Percentiles rank a stretch among this genome's conserved stretches.
These are phyloP conservation scores for Plotosus lineatus DNA, from an alignment of 2,113 vertebrate species.

Conservation along the genomic window DNA sequence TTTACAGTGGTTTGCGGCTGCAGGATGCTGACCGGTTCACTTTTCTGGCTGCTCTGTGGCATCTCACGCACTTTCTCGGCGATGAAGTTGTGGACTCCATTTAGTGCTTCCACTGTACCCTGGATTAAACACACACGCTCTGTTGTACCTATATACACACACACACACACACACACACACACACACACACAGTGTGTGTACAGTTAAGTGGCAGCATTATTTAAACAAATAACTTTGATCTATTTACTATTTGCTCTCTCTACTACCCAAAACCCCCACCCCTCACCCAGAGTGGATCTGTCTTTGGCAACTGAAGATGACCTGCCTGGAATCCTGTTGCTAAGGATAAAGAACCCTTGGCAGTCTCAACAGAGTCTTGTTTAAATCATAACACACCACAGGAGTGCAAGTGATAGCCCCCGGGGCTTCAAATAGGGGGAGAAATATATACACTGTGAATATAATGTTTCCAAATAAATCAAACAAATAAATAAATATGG, in stretches of 20 bases:
- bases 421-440: background rate
- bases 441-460: background rate
- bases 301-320: constrained; percentile 36
- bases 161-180: constrained; percentile 27
- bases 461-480: background rate
- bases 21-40: constrained; percentile 97
- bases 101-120: constrained; percentile 97
- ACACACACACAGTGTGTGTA: background rate
- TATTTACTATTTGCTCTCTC: background rate
- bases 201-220: background rate
- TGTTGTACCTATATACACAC: constrained; percentile 86
- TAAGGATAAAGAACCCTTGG: constrained; percentile 32
- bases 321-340: constrained; percentile 35
- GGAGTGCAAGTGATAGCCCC: background rate
- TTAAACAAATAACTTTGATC: background rate
- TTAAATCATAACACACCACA: background rate
- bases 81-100: constrained; percentile 98
- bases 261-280: constrained; percentile 24
- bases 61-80: constrained; percentile 99
- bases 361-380: background rate
- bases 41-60: constrained; percentile 98
- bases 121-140: constrained; percentile 98
- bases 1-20: constrained; percentile 99
- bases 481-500: background rate
- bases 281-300: constrained; percentile 31